Base-by-base conservation (phyloP, 2,113 vertebrate species). In the Alectura lathami region DNA sequence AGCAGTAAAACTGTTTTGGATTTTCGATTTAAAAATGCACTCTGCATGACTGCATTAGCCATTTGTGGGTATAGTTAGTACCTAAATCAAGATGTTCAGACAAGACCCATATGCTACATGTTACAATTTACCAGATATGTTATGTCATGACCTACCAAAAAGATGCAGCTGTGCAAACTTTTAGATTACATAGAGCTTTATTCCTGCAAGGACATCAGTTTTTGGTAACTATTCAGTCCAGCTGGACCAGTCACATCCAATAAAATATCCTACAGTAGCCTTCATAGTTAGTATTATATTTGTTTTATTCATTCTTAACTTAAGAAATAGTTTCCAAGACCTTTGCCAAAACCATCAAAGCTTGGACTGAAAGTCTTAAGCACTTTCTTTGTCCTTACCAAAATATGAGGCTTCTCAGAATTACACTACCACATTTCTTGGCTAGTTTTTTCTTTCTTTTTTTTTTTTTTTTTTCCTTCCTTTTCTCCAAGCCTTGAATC, bases 91-190 rank as follows among this genome's bases (percentile, higher is more conserved):
- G 93, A 88, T 43, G 66, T 87, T 78, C 13, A 53, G 72, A 68
- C 42, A 86, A 93, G 38, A 62, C 2, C 11, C 30, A 54, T 87
- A 79, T 89, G 53, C 9, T 95, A 32, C 11, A 64, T 84, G 76
- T 70, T 91, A 82, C 30, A 86, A 54, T 81, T 88, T 38, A 67
- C 10, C n/a, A 86, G 64, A 34, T 62, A 43, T 6, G 21, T 85
- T 73, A 57, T 5, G 21, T 78, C 18, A 72, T 59, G 36, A 92
- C 30, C n/a, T 89, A 74, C 51, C 60, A 79, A 76, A 91, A 92
- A 50, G 32, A 42, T 17, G 30, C 64, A 95, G 32, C 60, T 95
- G 64, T 91, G 22, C 21, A 93, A 88, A 94, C 64, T 75, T 91
- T 60, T 26, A 62, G 18, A 88, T 81, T 88, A 48, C 5, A 1